Evolutionary conservation across 2,888 invertebrate genomes (phyloP).

Genomic region (Eristalis tenax): DNA sequence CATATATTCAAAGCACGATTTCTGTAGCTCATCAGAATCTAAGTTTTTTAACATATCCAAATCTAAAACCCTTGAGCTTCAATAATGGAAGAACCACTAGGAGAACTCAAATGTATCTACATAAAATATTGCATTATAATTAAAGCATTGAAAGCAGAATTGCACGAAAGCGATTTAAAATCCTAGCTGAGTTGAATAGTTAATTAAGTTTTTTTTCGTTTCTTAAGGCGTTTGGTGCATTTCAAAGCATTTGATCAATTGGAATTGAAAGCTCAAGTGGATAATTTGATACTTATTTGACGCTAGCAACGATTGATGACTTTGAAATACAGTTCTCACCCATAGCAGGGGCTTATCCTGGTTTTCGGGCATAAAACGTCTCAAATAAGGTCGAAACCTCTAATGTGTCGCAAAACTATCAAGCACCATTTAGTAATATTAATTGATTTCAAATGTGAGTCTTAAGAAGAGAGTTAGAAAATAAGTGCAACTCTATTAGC

Average conservation of each 20-base stretch:
- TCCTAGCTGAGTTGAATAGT: constrained; percentile 11
- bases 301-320: neutral
- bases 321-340: neutral
- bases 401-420: neutral
- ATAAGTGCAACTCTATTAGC: no score
- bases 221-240: neutral
- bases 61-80: neutral
- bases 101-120: neutral
- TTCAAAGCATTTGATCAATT: neutral
- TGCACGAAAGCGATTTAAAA: constrained; percentile 28
- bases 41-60: neutral
- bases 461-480: no score
- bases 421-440: neutral
- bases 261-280: neutral
- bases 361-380: neutral
- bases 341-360: neutral
- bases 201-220: constrained; percentile 12
- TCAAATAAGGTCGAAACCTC: neutral
- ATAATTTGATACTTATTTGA: neutral
- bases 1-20: neutral
- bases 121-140: constrained; percentile 28
- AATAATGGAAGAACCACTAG: neutral
- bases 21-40: neutral
- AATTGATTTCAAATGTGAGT: neutral
- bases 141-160: constrained; percentile 10